Percentiles rank a stretch among this genome's conserved stretches.
Evolutionary conservation across 2,113 vertebrate genomes (phyloP).

Genomic region (Mirza zaza): DNA sequence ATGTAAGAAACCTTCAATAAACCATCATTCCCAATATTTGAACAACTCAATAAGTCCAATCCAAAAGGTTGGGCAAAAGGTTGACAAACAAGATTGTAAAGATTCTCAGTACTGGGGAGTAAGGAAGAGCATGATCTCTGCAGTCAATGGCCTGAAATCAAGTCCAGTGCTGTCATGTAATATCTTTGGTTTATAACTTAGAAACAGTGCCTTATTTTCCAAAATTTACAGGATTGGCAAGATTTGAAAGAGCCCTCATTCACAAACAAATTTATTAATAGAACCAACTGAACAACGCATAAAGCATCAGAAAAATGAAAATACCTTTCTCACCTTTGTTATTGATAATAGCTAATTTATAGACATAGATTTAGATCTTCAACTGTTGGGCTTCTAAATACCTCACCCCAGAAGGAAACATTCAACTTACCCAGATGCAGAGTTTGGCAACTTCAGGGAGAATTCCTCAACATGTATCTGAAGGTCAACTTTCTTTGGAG

Average conservation of each 20-base stretch:
- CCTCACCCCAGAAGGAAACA: background rate
- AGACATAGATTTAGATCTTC: background rate
- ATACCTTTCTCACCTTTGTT: background rate
- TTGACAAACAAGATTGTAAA: background rate
- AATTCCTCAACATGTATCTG: background rate
- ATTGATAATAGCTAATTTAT: background rate
- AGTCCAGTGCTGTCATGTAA: background rate
- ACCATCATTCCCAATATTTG: background rate
- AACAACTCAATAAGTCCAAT: background rate
- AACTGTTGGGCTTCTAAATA: background rate
- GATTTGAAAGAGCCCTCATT: background rate
- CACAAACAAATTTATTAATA: background rate
- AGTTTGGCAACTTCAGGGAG: background rate
- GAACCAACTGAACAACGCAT: background rate
- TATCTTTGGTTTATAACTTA: background rate
- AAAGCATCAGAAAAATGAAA: background rate
- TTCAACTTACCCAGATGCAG: background rate
- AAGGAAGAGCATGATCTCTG: background rate
- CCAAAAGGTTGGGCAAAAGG: background rate
- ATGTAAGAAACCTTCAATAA: background rate
- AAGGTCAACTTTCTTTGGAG: background rate
- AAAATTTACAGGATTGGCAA: background rate
- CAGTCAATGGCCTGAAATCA: background rate
- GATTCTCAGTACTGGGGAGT: background rate
- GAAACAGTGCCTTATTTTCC: background rate